Conservation (phyloP, 2,888 invertebrate species). For the Melitaea athalia region DNA sequence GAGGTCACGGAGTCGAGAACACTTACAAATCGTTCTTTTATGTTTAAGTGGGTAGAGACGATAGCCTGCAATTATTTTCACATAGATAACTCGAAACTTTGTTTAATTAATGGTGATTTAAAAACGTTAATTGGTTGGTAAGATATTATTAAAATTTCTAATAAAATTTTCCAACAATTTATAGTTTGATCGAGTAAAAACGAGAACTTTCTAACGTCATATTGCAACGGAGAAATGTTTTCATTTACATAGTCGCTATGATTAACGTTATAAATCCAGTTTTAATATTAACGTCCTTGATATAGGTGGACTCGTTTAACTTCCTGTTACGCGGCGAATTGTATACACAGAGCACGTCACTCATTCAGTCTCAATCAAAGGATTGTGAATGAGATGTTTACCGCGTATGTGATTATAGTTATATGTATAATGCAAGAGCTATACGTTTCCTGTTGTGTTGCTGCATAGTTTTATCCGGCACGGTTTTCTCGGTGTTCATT, state of each 20-base stretch:
- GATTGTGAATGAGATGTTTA: constrained; percentile 79
- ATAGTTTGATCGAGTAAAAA: background rate
- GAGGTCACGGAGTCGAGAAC: constrained; percentile 15
- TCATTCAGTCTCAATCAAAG: constrained; percentile 79
- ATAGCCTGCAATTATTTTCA: constrained; percentile 31
- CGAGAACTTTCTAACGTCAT: constrained; percentile 33
- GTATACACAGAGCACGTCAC: constrained; percentile 77
- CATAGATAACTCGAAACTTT: no score
- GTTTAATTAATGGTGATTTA: no score
- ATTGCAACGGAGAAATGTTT: constrained; percentile 30
- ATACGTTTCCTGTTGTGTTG: constrained; percentile 67
- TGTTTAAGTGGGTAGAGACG: constrained; percentile 15
- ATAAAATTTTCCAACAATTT: background rate
- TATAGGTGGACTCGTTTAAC: constrained; percentile 72
- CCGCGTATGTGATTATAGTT: constrained; percentile 55
- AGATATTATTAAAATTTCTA: background rate
- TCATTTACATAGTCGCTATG: constrained; percentile 28
- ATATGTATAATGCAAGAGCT: constrained; percentile 54
- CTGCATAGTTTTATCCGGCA: constrained; percentile 26
- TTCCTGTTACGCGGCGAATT: constrained; percentile 74
- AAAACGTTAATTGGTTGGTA: background rate
- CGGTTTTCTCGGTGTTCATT: constrained; percentile 27
- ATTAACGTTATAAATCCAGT: constrained; percentile 54
- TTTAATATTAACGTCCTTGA: constrained; percentile 73
- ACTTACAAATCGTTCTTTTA: constrained; percentile 17